Evolutionary conservation across 2,888 invertebrate species (phyloP), one percentile per base, ranked within the genome.

Genomic region (Dynastes tityus): DNA sequence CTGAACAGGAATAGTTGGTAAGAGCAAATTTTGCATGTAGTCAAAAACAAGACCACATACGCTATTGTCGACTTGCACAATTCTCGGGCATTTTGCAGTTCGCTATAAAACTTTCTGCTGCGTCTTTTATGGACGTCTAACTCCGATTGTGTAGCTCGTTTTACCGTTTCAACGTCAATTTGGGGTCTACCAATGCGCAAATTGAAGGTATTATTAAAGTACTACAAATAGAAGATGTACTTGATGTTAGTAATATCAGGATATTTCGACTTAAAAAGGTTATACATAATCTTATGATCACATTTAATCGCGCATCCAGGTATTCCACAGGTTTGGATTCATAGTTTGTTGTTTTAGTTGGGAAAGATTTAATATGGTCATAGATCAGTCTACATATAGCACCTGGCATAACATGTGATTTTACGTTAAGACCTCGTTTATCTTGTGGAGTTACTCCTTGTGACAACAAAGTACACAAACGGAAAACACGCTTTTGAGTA

Each of bases 21-120:
- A 71, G 29, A 81, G 82, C 16, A 82, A 61, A 74, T 83, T 83
- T 74, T 84, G 82, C 81, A 82, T 83, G 64, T 70, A 83, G 70
- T 83, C 82, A 70, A 82, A 82, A 27, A 83, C 76, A 40, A 80
- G 82, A 37, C 71, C 77, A 37, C 78, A 61, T 58, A 77, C 76
- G 27, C 71, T 51, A 53, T 51, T 16, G 45, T 78, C 61, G n/a
- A 8, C 55, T 55, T 63, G 61, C 71, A 51, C 79, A 81, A 55
- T 73, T 27, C 61, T 78, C 71, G n/a, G 68, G 77, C 4, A 78
- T 27, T 64, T 81, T 64, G 22, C 2, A 80, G 4, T 76, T 80
- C 79, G 13, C 53, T 80, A 65, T 79, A 83, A 67, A 81, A 82
- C 64, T 80, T 83, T 80, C 81, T 83, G 16, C 79, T 68, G 58